These are phyloP conservation scores for Spilogale gracilis DNA, from an alignment of 2,113 vertebrate species.

Conservation along the genomic window DNA sequence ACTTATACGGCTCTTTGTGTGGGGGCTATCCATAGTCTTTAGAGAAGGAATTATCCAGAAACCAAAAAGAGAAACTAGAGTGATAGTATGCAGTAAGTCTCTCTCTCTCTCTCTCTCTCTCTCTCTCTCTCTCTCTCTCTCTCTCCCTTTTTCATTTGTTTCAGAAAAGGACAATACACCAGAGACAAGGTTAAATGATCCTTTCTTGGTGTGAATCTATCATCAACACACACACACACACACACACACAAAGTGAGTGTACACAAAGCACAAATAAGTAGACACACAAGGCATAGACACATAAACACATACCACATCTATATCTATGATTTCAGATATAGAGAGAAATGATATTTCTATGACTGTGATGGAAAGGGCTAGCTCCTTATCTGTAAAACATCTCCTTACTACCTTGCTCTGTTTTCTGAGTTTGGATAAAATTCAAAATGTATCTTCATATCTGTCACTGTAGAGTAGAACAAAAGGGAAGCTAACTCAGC, in stretches of 20 bases:
- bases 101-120: no score
- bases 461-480: neutral
- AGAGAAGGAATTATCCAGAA: neutral
- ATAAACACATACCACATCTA: neutral
- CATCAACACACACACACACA: neutral
- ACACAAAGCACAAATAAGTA: neutral
- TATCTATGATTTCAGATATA: neutral
- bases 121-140: neutral
- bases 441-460: neutral
- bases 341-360: neutral
- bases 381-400: neutral
- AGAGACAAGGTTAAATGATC: neutral
- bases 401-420: neutral
- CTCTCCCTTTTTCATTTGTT: neutral
- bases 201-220: neutral
- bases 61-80: neutral
- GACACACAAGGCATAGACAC: neutral
- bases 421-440: neutral
- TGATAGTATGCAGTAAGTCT: neutral
- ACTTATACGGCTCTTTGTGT: neutral
- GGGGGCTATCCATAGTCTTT: neutral
- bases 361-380: rapidly evolving
- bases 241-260: neutral
- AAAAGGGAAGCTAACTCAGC: neutral
- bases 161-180: neutral